phyloP scores from a whole-genome alignment of 2,113 vertebrate genomes.

The Syngnathoides biaculeatus region DNA sequence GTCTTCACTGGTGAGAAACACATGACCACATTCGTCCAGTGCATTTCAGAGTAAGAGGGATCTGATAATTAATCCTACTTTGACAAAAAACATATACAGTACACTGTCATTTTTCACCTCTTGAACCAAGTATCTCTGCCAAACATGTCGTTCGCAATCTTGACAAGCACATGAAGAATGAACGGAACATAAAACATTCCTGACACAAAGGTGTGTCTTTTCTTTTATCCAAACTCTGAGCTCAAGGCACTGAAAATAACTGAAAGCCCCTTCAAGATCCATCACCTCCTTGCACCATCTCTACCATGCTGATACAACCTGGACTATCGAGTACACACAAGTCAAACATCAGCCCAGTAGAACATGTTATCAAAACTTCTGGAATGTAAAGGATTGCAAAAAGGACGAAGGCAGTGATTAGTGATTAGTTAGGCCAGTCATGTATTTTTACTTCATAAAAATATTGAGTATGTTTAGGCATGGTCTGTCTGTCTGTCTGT shows the following conservation, averaged over 20 bases:
- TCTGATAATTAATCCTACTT: background rate
- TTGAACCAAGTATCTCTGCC: slow-evolving; percentile 9
- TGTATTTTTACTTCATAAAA: no score
- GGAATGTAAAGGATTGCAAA: background rate
- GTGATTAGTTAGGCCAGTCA: background rate
- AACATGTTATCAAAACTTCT: background rate
- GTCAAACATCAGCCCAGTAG: slow-evolving; percentile 8
- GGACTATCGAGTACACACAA: background rate
- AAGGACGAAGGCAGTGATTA: no score
- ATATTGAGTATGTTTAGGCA: no score
- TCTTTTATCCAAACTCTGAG: slow-evolving; percentile 15
- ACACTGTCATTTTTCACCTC: slow-evolving; percentile 5
- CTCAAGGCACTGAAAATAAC: slow-evolving; percentile 20
- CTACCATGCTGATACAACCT: slow-evolving; percentile 18
- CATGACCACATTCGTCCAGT: background rate
- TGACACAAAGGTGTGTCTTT: slow-evolving; percentile 5
- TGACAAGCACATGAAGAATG: slow-evolving; percentile 20
- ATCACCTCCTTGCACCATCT: slow-evolving; percentile 45
- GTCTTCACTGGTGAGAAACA: slow-evolving; percentile 89
- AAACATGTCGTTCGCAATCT: slow-evolving; percentile 5
- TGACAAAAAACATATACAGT: slow-evolving; percentile 15
- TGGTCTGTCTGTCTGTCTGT: no score
- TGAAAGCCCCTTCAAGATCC: slow-evolving; percentile 20
- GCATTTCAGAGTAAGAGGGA: background rate
- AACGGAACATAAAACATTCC: slow-evolving; percentile 16